phyloP scores from a whole-genome alignment of 2,888 invertebrate genomes.

The Chrysolina americana region DNA sequence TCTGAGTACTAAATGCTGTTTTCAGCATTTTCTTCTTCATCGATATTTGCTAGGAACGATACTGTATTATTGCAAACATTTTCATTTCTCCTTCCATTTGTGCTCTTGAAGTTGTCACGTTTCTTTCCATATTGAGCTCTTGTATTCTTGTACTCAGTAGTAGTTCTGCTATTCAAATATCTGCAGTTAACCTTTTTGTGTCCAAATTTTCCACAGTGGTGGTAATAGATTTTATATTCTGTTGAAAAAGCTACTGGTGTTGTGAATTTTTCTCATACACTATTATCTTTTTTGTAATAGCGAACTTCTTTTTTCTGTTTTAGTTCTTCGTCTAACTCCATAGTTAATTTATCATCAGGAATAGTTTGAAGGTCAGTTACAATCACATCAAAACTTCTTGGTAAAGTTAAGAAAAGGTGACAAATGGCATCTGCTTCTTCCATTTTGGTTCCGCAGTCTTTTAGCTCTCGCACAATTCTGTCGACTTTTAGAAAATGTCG shows the following conservation, averaged over 20 bases:
- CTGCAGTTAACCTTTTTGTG: background rate
- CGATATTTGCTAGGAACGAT: background rate
- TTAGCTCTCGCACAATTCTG: constrained; percentile 50
- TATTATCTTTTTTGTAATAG: background rate
- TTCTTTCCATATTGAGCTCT: background rate
- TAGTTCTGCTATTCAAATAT: background rate
- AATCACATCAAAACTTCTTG: constrained; percentile 48
- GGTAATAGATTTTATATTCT: background rate
- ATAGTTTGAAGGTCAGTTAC: constrained; percentile 55
- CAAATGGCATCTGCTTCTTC: constrained; percentile 49
- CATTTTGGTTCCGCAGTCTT: constrained; percentile 47
- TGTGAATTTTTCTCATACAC: background rate
- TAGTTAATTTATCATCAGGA: constrained; percentile 37
- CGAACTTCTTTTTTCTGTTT: constrained; percentile 35
- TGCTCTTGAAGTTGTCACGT: background rate
- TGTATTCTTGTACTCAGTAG: background rate
- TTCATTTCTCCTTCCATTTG: background rate
- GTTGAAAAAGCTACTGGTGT: background rate
- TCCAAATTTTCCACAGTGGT: background rate
- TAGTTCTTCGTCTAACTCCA: constrained; percentile 53
- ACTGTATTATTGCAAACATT: background rate
- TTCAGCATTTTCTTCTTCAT: background rate
- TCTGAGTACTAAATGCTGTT: background rate
- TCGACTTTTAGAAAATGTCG: too few relatives aligned
- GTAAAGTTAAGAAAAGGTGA: constrained; percentile 44